Percentiles rank a stretch among this genome's conserved stretches.
These are phyloP conservation scores for Geophilus truncorum DNA, from an alignment of 2,888 invertebrate species.

Conservation along the genomic window DNA sequence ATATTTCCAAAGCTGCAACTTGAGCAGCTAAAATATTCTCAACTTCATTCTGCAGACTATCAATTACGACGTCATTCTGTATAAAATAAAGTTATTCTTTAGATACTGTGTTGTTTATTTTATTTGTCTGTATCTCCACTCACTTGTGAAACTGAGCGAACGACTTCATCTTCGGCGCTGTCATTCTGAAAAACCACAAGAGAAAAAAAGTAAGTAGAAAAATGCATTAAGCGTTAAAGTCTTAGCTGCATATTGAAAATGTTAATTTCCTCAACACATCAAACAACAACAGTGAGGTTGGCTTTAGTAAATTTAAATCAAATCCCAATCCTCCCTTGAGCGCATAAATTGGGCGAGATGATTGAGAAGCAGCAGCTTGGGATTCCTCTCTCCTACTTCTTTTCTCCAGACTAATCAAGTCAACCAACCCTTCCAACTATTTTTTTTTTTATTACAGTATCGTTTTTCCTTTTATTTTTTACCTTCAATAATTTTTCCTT, in stretches of 20 bases:
- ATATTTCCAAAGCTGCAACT: slow-evolving; percentile 63
- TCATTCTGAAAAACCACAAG: background rate
- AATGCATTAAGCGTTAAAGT: background rate
- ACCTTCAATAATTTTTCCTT: background rate
- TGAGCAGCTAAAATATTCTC: slow-evolving; percentile 59
- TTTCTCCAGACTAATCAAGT: background rate
- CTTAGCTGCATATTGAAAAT: slow-evolving; percentile 17
- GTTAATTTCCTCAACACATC: background rate
- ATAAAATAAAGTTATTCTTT: background rate
- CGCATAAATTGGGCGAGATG: slow-evolving; percentile 11
- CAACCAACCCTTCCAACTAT: too few relatives aligned
- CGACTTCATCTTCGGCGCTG: background rate
- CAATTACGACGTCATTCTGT: background rate
- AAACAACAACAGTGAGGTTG: background rate
- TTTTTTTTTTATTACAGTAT: too few relatives aligned
- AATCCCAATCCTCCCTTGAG: background rate
- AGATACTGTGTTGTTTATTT: too few relatives aligned
- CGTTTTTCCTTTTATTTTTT: too few relatives aligned
- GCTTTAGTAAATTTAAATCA: slow-evolving; percentile 3
- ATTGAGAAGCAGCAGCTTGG: background rate
- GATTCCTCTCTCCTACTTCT: background rate
- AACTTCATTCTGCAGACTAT: background rate
- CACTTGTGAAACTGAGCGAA: background rate
- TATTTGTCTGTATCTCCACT: too few relatives aligned
- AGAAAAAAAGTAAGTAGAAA: background rate